Conservation (phyloP, 2,797 vertebrate genomes). For the Acanthurus leucopareius region DNA sequence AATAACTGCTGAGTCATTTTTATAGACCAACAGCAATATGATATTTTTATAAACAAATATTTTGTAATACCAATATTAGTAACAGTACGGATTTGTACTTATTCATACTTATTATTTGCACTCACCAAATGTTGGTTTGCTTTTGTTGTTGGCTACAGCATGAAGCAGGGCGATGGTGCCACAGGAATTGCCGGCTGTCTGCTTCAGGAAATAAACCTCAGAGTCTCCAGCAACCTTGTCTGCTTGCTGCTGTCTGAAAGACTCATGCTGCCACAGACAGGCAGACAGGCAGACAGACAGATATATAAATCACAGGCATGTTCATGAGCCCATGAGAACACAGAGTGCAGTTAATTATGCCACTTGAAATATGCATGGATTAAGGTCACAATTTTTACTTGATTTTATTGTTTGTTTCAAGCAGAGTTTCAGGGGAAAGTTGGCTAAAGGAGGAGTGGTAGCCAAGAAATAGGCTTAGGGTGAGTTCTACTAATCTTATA, state of each 20-base stretch:
- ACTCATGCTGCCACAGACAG: slow-evolving; percentile 88
- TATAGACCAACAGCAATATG: neutral
- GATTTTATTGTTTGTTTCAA: too few species aligned
- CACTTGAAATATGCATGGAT: slow-evolving; percentile 3
- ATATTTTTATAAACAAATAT: neutral
- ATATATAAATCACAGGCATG: slow-evolving; percentile 14
- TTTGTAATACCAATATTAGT: neutral
- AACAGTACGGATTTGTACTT: neutral
- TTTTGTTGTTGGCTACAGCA: slow-evolving; percentile 93
- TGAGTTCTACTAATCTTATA: too few species aligned
- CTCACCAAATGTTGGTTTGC: slow-evolving; percentile 92
- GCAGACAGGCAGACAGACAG: slow-evolving; percentile 9
- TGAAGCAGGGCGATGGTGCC: slow-evolving; percentile 96
- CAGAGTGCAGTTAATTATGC: neutral
- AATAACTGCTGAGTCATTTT: slow-evolving; percentile 12
- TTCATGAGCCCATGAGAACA: slow-evolving; percentile 4
- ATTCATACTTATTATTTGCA: slow-evolving; percentile 18
- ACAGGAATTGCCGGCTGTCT: slow-evolving; percentile 94
- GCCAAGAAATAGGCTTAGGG: too few species aligned
- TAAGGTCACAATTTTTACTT: too few species aligned
- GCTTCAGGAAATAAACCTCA: slow-evolving; percentile 95
- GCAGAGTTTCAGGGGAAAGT: too few species aligned
- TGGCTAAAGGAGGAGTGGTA: too few species aligned
- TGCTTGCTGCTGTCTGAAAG: slow-evolving; percentile 92
- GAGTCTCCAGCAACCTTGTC: slow-evolving; percentile 86